Conservation (phyloP, 2,797 vertebrate genomes). For the Parauchenoglanis punctatus region DNA sequence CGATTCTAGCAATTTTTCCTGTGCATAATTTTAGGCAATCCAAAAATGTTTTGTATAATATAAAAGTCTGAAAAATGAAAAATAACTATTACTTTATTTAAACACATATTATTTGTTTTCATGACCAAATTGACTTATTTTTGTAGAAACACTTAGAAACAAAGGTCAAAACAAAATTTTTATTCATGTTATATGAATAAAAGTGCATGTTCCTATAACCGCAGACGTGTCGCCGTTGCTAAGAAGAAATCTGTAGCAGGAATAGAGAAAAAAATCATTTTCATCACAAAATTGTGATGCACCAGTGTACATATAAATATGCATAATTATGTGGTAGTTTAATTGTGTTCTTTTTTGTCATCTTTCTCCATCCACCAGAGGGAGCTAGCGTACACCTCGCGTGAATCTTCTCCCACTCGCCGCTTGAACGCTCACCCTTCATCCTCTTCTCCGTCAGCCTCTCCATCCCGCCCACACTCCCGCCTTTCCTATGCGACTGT, state of each 20-base stretch:
- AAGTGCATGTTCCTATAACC: background rate
- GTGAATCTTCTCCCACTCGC: conserved; percentile 90
- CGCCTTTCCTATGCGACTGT: conserved; percentile 91
- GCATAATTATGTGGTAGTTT: background rate
- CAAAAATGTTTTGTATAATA: background rate
- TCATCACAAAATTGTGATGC: background rate
- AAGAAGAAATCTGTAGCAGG: background rate
- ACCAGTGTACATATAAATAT: background rate
- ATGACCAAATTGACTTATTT: background rate
- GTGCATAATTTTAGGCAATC: background rate
- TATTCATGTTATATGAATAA: too few relatives aligned
- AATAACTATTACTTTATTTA: background rate
- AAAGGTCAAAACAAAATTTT: too few relatives aligned
- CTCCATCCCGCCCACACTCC: conserved; percentile 84
- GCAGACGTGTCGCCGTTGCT: background rate
- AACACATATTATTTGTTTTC: background rate
- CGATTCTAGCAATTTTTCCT: background rate
- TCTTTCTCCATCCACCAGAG: conserved; percentile 70
- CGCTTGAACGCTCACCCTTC: conserved; percentile 85
- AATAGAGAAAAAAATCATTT: background rate
- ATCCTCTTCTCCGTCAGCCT: conserved; percentile 81
- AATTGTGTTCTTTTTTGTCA: background rate
- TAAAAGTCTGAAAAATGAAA: background rate
- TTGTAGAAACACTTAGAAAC: background rate
- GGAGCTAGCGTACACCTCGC: conserved; percentile 93